Conservation (phyloP, 1,140 invertebrate species). For the Luehdorfia chinensis region DNA sequence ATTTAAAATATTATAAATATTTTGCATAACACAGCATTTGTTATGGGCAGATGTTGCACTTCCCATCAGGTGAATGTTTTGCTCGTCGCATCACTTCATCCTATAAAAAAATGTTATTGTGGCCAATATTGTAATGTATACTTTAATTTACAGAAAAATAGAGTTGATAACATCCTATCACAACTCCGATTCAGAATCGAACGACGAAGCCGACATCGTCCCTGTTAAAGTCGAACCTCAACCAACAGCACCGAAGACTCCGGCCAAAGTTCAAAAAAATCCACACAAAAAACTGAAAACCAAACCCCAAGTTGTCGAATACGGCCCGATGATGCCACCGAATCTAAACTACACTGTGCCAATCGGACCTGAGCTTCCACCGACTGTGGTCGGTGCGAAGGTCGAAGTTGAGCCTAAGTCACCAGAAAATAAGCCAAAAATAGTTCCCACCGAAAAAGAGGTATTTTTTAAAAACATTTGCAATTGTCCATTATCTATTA, state of each 20-base stretch:
- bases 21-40: too few relatives aligned
- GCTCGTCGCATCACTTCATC: too few relatives aligned
- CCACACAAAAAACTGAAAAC: conserved; percentile 42
- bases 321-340: conserved; percentile 49
- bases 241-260: conserved; percentile 19
- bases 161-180: conserved; percentile 68
- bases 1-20: too few relatives aligned
- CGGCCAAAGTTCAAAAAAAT: conserved; percentile 27
- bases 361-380: conserved; percentile 60
- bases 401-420: conserved; percentile 23
- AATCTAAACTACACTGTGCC: conserved; percentile 45
- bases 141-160: conserved; percentile 67
- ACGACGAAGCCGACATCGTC: conserved; percentile 49
- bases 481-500: too few relatives aligned
- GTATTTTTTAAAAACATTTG: conserved; percentile 22
- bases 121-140: too few relatives aligned
- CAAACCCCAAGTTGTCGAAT: conserved; percentile 34
- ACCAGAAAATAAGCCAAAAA: conserved; percentile 26
- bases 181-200: conserved; percentile 67
- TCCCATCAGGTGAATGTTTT: too few relatives aligned
- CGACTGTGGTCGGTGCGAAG: conserved; percentile 24
- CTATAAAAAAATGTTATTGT: too few relatives aligned
- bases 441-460: conserved; percentile 18
- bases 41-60: too few relatives aligned
- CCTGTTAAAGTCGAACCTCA: conserved; percentile 24